Base-by-base conservation (phyloP, 2,113 vertebrate genomes). In the Nestor notabilis region DNA sequence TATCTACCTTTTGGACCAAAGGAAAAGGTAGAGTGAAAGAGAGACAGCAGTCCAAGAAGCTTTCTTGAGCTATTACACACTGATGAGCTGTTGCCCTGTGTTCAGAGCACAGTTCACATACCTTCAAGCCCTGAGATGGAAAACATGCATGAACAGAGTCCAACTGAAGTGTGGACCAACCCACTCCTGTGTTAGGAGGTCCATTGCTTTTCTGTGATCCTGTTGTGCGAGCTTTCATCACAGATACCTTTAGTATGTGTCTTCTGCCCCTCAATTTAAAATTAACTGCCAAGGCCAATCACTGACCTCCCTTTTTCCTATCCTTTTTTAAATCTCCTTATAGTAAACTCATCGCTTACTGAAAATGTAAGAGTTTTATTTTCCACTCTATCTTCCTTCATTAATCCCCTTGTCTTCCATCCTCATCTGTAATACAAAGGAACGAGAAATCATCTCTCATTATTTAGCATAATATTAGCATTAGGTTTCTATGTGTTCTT, bases 391-490 rank as follows among this genome's bases (percentile, higher is more conserved):
- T 89, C 74, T 78, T 80, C 50, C 77, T 87, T 80, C 0, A 0
- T 80, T 86, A 91, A 96, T 96, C 61, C 44, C 21, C 52, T 87
- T 84, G 68, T 66, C 52, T 96, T 81, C 83, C 18, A 68, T 47
- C 24, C 47, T 85, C 44, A 72, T 60, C 61, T 1, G 0, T 39
- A 79, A 70, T 21, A 60, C 0, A 0, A 16, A 70, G 29, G 50
- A 89, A 76, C 64, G 13, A 81, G n/a, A 89, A 91, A 96, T 71
- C 14, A 71, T 46, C 14, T 84, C 89, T 89, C 77, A 87, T 93
- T 89, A 91, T 79, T 96, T 91, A 89, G 65, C 72, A 65, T 75
- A 68, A 64, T 92, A 93, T 78, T 95, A 81, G 33, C 72, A 50
- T 75, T 50, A 91, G 19, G 4, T 87, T 83, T 64, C 60, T 87